Percentiles rank a stretch among this genome's conserved stretches.
Evolutionary conservation across 2,888 invertebrate species (phyloP).

Genomic region (Drosophila niveifrons): DNA sequence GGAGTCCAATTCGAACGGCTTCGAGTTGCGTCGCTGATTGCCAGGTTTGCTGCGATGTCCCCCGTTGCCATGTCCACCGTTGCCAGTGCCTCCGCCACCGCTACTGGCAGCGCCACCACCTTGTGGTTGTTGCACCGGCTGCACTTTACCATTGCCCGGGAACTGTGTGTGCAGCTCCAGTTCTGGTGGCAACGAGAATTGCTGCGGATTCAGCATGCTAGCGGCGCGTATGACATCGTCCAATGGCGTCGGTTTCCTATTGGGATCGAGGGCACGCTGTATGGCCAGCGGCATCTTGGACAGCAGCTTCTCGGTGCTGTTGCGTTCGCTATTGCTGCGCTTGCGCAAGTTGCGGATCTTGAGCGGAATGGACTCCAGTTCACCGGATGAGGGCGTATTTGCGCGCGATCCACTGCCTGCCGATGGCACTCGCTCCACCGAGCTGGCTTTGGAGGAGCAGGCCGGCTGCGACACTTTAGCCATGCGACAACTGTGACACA

Average conservation of each 20-base stretch:
- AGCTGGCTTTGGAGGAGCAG: slow-evolving; percentile 85
- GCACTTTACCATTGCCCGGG: slow-evolving; percentile 93
- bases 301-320: slow-evolving; percentile 80
- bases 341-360: slow-evolving; percentile 86
- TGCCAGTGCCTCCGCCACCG: slow-evolving; percentile 44
- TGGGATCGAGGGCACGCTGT: slow-evolving; percentile 83
- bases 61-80: background rate
- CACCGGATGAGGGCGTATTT: slow-evolving; percentile 79
- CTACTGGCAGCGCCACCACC: slow-evolving; percentile 64
- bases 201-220: slow-evolving; percentile 93
- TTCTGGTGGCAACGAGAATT: slow-evolving; percentile 94
- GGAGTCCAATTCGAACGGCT: slow-evolving; percentile 87
- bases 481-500: slow-evolving; percentile 93
- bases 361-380: slow-evolving; percentile 81
- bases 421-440: slow-evolving; percentile 83
- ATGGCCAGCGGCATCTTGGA: slow-evolving; percentile 82
- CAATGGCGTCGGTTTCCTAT: slow-evolving; percentile 88
- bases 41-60: slow-evolving; percentile 53
- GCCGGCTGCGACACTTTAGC: slow-evolving; percentile 76
- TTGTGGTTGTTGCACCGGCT: slow-evolving; percentile 66
- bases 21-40: slow-evolving; percentile 81
- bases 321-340: slow-evolving; percentile 84
- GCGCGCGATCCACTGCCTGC: slow-evolving; percentile 85
- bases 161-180: slow-evolving; percentile 91
- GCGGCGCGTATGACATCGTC: slow-evolving; percentile 93